Evolutionary conservation across 1,140 invertebrate genomes (phyloP), one percentile per base, ranked within the genome.

Genomic region (Argopecten irradians): DNA sequence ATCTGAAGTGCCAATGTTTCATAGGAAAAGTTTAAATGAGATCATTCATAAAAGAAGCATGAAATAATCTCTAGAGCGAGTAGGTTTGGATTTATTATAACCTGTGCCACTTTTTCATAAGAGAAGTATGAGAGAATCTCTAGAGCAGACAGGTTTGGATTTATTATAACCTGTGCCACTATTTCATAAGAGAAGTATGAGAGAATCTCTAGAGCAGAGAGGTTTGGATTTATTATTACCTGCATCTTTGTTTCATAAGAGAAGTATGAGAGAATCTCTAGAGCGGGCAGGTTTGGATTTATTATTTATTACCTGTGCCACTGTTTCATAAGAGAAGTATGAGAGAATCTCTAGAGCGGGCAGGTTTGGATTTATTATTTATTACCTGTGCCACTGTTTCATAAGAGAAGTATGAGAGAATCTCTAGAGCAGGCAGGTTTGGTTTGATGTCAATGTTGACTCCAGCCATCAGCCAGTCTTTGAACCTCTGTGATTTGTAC

Each of bases 51-150:
- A 0, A 97, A 97, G 32, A 97, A 94, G 93, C 97, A 97, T 86
- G 96, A 96, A 71, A 97, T 93, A 83, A 97, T 95, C 85, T 96
- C 96, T 46, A 96, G 93, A 2, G 96, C 96, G 89, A 96, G 93
- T 85, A 95, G 95, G 14, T 96, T 95, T 36, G 96, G 94, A 82
- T 95, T 96, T 32, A 96, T 92, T 13, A 82, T 87, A 89, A 97
- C 96, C 94, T 97, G 96, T 14, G 97, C 97, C 8, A 97, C 96
- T 11, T 96, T 97, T 95, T 97, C 97, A 93, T 97, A 97, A 0
- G 97, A 86, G 9, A 16, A 55, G 22, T 7, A 86, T 86, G 22
- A 34, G 16, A n/a, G n/a, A n/a, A n/a, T n/a, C n/a, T n/a, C n/a
- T n/a, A n/a, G n/a, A n/a, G n/a, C n/a, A n/a, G n/a, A 85, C 32